phyloP scores from a whole-genome alignment of 2,113 vertebrate species.

The Gavia stellata region DNA sequence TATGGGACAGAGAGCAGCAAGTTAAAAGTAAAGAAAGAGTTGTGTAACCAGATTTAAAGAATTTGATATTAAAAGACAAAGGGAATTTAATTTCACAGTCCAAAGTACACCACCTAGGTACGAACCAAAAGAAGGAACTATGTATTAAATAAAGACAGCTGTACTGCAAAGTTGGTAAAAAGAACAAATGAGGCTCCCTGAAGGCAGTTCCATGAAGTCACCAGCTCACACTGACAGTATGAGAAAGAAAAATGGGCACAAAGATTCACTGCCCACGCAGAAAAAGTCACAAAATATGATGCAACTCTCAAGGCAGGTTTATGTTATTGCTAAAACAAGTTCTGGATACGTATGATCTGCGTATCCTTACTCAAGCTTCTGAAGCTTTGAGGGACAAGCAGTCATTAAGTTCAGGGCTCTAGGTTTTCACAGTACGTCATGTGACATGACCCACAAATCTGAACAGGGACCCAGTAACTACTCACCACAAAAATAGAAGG shows the following conservation, averaged over 20 bases:
- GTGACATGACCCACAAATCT: background rate
- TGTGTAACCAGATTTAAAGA: background rate
- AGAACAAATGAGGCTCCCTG: background rate
- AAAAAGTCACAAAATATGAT: background rate
- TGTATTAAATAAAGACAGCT: background rate
- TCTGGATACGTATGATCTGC: background rate
- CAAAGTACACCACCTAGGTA: background rate
- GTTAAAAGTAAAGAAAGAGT: background rate
- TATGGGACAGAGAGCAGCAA: background rate
- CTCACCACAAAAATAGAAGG: background rate
- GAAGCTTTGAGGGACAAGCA: background rate
- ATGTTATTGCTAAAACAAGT: background rate
- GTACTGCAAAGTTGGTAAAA: background rate
- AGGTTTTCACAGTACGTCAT: background rate
- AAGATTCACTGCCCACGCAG: background rate
- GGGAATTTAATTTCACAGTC: background rate
- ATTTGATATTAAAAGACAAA: background rate
- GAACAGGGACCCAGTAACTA: background rate
- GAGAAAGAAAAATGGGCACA: background rate
- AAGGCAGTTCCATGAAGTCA: background rate
- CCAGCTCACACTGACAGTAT: background rate
- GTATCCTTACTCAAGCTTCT: background rate
- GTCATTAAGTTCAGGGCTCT: background rate
- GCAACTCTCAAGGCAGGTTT: background rate
- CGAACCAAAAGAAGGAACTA: background rate